Evolutionary conservation across 2,888 invertebrate genomes (phyloP).

Genomic region (Cetonia aurata): DNA sequence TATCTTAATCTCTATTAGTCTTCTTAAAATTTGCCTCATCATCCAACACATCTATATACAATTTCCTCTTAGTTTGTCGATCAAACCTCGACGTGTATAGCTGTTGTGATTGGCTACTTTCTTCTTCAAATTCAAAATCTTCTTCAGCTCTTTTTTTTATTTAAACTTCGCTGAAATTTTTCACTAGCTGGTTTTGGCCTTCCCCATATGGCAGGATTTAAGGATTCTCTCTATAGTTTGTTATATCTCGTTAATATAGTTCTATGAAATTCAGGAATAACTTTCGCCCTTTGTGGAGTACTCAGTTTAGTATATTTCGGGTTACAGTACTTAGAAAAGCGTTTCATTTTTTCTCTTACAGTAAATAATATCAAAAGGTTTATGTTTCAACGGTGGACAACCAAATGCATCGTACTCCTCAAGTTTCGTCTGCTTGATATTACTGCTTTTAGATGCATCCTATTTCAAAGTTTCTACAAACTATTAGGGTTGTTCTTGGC

Average conservation of each 20-base stretch:
- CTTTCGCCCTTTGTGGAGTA: constrained; percentile 40
- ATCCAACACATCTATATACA: constrained; percentile 44
- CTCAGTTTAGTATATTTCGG: constrained; percentile 44
- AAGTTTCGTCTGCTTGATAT: background rate
- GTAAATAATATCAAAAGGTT: constrained; percentile 41
- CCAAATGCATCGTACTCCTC: constrained; percentile 45
- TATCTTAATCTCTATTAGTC: constrained; percentile 41
- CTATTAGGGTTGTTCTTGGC: too few species aligned
- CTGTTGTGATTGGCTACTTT: constrained; percentile 33
- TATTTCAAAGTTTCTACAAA: too few species aligned
- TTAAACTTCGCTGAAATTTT: constrained; percentile 46
- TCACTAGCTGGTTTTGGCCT: constrained; percentile 43
- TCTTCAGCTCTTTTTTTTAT: constrained; percentile 36
- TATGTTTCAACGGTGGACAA: constrained; percentile 43
- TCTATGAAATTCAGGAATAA: constrained; percentile 45
- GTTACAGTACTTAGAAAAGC: constrained; percentile 47
- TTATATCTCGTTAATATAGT: constrained; percentile 41
- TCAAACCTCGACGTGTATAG: constrained; percentile 44
- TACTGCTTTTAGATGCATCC: background rate
- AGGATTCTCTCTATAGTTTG: constrained; percentile 43
- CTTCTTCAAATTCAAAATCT: constrained; percentile 34
- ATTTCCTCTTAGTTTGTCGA: constrained; percentile 49
- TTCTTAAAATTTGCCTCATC: constrained; percentile 42
- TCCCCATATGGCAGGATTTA: constrained; percentile 44
- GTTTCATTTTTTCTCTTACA: constrained; percentile 43